phyloP scores from a whole-genome alignment of 1,140 invertebrate genomes.

The Diplogasteroides magnus region DNA sequence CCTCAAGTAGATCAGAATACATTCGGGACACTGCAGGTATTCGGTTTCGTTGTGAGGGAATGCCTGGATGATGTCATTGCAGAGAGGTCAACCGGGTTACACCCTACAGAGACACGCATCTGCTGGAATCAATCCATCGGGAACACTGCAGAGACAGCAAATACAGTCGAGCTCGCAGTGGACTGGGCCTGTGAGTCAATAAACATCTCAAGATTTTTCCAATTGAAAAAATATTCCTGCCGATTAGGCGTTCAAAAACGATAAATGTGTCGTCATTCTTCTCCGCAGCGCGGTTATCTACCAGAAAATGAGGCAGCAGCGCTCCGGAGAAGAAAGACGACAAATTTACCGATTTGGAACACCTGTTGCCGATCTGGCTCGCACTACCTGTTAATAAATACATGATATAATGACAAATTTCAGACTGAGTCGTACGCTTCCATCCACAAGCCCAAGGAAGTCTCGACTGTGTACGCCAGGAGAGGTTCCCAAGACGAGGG shows the following conservation, averaged over 20 bases:
- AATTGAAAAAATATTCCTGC: not conserved
- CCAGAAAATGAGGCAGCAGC: too few relatives aligned
- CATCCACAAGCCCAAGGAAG: slow-evolving; percentile 23
- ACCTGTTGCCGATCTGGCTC: not conserved
- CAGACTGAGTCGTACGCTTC: slow-evolving; percentile 21
- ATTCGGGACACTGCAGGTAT: not conserved
- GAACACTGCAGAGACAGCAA: not conserved
- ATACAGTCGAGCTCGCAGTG: too few relatives aligned
- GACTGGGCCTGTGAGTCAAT: not conserved
- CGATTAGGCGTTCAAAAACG: slow-evolving; percentile 2
- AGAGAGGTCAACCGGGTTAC: not conserved
- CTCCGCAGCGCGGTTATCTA: too few relatives aligned
- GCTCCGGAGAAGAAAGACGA: too few relatives aligned
- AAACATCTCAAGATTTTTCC: slow-evolving; percentile 1
- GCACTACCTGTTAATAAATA: not conserved
- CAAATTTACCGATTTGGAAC: too few relatives aligned
- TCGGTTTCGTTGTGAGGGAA: too few relatives aligned
- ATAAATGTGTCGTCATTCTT: too few relatives aligned
- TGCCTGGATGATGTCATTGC: too few relatives aligned
- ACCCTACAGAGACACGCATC: not conserved
- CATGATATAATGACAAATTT: not conserved
- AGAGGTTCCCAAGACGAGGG: not conserved
- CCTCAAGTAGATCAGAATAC: not conserved
- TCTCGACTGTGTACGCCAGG: not conserved
- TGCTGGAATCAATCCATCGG: not conserved